Evolutionary conservation across 2,113 vertebrate genomes (phyloP).

Genomic region (Laticauda laticaudata): DNA sequence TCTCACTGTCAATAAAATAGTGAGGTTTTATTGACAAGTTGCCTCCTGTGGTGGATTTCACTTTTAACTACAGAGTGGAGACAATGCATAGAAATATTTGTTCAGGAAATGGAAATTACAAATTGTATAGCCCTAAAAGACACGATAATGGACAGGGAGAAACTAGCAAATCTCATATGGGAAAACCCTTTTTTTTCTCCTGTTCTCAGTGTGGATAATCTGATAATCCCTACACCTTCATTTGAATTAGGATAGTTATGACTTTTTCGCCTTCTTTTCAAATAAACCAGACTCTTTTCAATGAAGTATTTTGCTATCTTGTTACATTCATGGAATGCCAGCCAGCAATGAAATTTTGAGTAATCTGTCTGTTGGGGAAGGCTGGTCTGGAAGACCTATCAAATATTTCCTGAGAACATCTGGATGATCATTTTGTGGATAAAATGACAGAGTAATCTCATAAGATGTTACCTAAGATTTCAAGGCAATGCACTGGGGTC

Average conservation of each 20-base stretch:
- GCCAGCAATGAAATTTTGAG: background rate
- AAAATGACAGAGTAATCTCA: background rate
- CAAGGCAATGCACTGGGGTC: background rate
- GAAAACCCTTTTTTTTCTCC: background rate
- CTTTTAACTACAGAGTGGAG: background rate
- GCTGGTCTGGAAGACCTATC: background rate
- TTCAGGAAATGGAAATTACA: too few species aligned
- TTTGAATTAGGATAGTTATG: background rate
- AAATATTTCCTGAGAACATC: background rate
- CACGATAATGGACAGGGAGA: background rate
- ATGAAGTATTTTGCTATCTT: background rate
- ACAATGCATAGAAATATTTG: background rate
- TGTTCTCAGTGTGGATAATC: background rate
- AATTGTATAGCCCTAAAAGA: background rate
- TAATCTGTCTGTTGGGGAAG: background rate
- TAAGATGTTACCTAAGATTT: background rate
- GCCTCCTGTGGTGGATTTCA: background rate
- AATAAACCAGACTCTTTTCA: background rate
- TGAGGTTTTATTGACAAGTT: background rate
- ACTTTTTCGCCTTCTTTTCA: background rate
- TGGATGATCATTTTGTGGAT: background rate
- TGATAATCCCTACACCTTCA: background rate
- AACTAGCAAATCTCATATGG: background rate
- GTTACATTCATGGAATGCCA: background rate
- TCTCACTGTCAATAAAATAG: background rate